phyloP scores from a whole-genome alignment of 2,113 vertebrate species.

The Poeciliopsis occidentalis region DNA sequence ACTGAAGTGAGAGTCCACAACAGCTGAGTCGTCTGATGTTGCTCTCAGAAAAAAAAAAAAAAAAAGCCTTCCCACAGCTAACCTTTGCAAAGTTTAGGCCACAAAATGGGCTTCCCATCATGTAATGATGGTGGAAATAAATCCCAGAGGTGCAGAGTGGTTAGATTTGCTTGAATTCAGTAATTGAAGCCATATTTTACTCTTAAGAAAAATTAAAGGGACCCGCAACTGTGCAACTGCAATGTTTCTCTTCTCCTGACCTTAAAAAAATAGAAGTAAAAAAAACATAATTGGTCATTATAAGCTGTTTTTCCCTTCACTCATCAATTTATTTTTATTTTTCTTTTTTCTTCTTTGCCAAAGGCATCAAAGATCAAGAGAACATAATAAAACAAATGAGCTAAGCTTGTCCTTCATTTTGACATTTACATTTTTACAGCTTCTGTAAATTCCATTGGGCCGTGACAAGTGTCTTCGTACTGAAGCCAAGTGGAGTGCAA shows the following conservation, averaged over 20 bases:
- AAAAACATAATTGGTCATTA: neutral
- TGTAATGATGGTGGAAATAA: constrained; percentile 11
- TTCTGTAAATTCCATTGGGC: neutral
- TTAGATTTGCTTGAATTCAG: constrained; percentile 34
- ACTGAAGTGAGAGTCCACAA: neutral
- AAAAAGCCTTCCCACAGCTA: constrained; percentile 37
- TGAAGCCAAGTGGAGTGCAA: neutral
- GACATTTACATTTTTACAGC: neutral
- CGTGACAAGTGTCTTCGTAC: neutral
- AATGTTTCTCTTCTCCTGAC: constrained; percentile 31
- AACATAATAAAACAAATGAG: neutral
- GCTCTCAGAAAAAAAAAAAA: constrained; percentile 21
- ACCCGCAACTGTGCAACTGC: neutral
- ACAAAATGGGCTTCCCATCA: constrained; percentile 1
- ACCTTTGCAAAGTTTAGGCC: constrained; percentile 16
- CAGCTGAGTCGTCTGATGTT: constrained; percentile 34
- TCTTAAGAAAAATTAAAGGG: neutral
- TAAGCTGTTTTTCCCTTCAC: constrained; percentile 13
- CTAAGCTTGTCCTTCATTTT: neutral
- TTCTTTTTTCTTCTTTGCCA: too few relatives aligned
- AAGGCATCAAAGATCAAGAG: neutral
- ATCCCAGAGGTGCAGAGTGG: too few relatives aligned
- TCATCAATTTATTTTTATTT: too few relatives aligned
- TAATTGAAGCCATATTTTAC: neutral
- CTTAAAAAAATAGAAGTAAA: neutral